Evolutionary conservation across 2,113 vertebrate species (phyloP), one percentile per base, ranked within the genome.

Genomic region (Antennarius striatus): DNA sequence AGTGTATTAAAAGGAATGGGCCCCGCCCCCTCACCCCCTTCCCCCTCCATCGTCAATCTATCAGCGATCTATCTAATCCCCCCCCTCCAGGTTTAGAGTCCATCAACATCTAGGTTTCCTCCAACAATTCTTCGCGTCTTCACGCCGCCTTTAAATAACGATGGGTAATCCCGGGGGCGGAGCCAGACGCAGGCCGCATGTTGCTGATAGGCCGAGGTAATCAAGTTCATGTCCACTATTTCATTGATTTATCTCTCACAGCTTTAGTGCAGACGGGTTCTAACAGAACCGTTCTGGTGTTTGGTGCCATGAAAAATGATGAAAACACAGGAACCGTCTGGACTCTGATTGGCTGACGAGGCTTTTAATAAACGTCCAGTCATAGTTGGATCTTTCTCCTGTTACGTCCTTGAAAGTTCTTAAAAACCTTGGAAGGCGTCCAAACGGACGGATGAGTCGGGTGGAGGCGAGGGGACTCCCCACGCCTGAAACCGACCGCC

Each of bases 1-100:
- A 68, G 71, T 49, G 46, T 66, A 81, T 83, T 57, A 75, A 69
- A 69, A 70, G 85, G 28, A 57, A 45, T 79, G 80, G 80, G 79
- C 2, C 22, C 22, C 22, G 22, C 22, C 22, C 22, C 22, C 22
- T 22, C 22, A 22, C 22, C 22, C 22, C 22, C 22, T 22, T 36
- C 32, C 32, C 32, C 32, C 63, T 68, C 77, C 61, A 16, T 57
- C 81, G 56, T 42, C 73, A 48, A 51, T 65, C 69, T 8, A 54
- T 76, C 81, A 58, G 83, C 83, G 47, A 56, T 55, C 64, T 22
- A 22, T 22, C 46, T 81, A 53, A 77, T 74, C 84, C 75, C 56
- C 56, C 49, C 3, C 57, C 63, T 66, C 59, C 53, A 66, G 62
- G 52, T 56, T 66, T 65, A 36, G 72, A 56, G 40, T 6, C 6